Base-by-base conservation (phyloP, 1,140 invertebrate species). In the Catajapyx aquilonaris region DNA sequence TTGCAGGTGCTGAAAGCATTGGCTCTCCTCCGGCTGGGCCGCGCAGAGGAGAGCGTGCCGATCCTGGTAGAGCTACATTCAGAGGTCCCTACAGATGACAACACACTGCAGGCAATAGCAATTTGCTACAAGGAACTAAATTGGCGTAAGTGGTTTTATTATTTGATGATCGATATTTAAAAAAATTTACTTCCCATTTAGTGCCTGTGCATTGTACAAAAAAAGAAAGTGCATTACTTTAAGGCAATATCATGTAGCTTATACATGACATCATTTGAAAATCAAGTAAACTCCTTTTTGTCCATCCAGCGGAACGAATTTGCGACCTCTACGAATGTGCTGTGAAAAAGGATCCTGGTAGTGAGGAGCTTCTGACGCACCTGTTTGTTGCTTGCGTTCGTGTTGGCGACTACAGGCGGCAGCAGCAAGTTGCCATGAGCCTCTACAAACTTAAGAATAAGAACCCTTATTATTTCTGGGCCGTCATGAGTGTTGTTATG, bases 391-490 rank as follows among this genome's bases (percentile, higher is more conserved):
- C 88, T 0, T 84, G 95, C 59, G 88, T 94, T 3, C 66, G 90
- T 18, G 60, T 91, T 11, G 73, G 73, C 5, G 77, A 95, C 57
- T 90, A 83, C 48, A 84, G 85, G 51, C 76, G 83, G 19, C 91
- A 96, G 52, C 84, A 95, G 49, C 68, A 77, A 41, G 75, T 77
- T 5, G 91, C 91, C 1, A 69, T 94, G 63, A 65, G 69, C 16
- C 62, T 97, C 3, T 94, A 90, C 52, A 93, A 88, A 61, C 59
- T 84, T 20, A 77, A 76, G 52, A 76, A 81, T 19, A 95, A 94
- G 57, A 93, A 87, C 56, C 88, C 87, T 0, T 97, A 96, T 57
- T 94, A 91, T 53, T 94, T 93, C 56, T 97, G 91, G 93, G 80
- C 81, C 39, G 76, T 95, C 11, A 94, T 94, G 78, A 93, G 86